Conservation (phyloP, 2,797 vertebrate genomes). For the Oryzias sinensis region DNA sequence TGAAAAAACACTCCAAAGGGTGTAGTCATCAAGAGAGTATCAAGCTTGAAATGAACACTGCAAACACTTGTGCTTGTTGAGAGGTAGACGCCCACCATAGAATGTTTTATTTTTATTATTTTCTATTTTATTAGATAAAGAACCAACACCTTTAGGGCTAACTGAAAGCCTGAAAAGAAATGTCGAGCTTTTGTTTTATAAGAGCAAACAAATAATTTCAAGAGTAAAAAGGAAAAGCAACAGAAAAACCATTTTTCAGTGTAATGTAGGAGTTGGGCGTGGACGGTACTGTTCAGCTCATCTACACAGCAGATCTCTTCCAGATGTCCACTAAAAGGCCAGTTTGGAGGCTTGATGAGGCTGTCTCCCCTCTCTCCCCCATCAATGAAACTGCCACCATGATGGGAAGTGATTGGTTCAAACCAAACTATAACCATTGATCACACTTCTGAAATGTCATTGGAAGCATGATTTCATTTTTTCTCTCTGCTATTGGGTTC, state of each 20-base stretch:
- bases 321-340: constrained; percentile 66
- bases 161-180: too few relatives aligned
- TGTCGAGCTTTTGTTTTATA: not conserved
- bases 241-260: not conserved
- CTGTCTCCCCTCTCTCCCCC: constrained; percentile 44
- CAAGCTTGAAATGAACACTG: constrained; percentile 25
- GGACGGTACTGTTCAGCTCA: constrained; percentile 53
- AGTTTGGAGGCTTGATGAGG: constrained; percentile 48
- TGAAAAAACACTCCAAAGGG: constrained; percentile 40
- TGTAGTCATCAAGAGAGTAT: constrained; percentile 49
- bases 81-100: too few relatives aligned
- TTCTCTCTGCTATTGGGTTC: constrained; percentile 40
- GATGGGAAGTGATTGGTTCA: constrained; percentile 49
- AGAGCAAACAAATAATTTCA: not conserved
- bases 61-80: too few relatives aligned
- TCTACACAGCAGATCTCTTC: constrained; percentile 64
- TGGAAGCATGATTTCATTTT: constrained; percentile 38
- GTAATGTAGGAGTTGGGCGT: constrained; percentile 49
- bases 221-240: constrained; percentile 8
- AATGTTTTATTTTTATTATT: too few relatives aligned
- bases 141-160: too few relatives aligned
- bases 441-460: not conserved
- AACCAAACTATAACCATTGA: constrained; percentile 63
- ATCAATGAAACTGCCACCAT: constrained; percentile 51
- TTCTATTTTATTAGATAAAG: too few relatives aligned